Base-by-base conservation (phyloP, 2,797 vertebrate species). In the Diplodus sargus region DNA sequence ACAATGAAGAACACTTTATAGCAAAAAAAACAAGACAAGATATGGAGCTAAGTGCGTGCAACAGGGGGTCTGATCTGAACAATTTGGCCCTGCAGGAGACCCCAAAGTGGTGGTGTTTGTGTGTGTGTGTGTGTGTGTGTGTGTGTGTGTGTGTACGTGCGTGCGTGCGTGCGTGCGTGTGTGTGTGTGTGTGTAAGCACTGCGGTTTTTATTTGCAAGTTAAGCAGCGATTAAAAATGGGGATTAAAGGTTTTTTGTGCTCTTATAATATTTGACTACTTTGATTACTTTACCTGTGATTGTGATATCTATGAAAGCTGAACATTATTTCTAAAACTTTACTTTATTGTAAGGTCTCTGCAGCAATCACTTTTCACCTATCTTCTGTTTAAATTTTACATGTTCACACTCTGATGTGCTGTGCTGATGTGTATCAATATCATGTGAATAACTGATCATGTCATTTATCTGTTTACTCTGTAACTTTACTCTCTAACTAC, bases 1-100 rank as follows among this genome's bases (percentile, higher is more conserved):
- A 84, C 69, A 87, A 83, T 82, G 43, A 23, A 68, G 23, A 76
- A 74, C 58, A 69, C 16, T 90, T 82, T 68, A 67, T 23, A 9
- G 16, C 68, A 56, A 49, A 70, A 70, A 78, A 57, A 73, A 70
- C 59, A 52, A 61, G 71, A 85, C 49, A 54, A 88, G 92, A 91
- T 80, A 94, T 79, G 70, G 91, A 91, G 86, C 87, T 90, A 87
- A 93, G 83, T 81, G 79, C 75, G 74, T 25, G 20, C 64, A 11
- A 58, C 70, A 30, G 74, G 83, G 73, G 87, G 87, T 81, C 83
- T 84, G 82, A 86, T 86, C 84, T 85, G 76, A 51, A 76, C 84
- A 89, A 90, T 93, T 85, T 86, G 23, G 58, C 89, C 22, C 87
- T 65, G 83, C 86, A 70, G 79, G 81, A 85, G 73, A 76, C 70